These are phyloP conservation scores for Sander lucioperca DNA, from an alignment of 2,113 vertebrate species.

Conservation along the genomic window DNA sequence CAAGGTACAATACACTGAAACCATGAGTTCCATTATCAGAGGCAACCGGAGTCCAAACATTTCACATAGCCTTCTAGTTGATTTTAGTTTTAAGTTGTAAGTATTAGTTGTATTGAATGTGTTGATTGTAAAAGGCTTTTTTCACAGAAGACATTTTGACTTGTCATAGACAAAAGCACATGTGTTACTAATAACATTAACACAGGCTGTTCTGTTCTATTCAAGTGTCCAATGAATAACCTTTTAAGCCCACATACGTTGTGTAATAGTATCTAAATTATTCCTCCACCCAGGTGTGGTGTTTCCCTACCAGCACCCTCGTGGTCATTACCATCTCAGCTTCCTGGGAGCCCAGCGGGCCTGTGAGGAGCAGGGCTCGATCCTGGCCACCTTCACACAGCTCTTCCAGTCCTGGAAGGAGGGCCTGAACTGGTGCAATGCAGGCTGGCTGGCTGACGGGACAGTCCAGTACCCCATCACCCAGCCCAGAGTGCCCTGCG, in stretches of 20 bases:
- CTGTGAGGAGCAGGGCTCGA: constrained; percentile 87
- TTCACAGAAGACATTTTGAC: neutral
- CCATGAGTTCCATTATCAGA: neutral
- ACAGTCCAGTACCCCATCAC: constrained; percentile 91
- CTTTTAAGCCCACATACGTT: neutral
- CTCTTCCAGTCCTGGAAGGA: constrained; percentile 91
- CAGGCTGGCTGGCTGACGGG: constrained; percentile 91
- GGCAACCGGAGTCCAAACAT: neutral
- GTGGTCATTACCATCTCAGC: constrained; percentile 88
- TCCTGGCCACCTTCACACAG: constrained; percentile 89
- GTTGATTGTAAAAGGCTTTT: neutral
- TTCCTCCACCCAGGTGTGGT: constrained; percentile 85
- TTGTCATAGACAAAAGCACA: neutral
- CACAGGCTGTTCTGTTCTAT: neutral
- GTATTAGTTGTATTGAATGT: neutral
- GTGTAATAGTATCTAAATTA: neutral
- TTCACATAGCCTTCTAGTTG: neutral
- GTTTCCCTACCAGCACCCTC: constrained; percentile 90
- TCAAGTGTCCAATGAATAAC: neutral
- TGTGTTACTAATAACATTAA: neutral
- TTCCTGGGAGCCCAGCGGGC: constrained; percentile 85
- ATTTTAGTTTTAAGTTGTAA: neutral
- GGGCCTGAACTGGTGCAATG: constrained; percentile 93
- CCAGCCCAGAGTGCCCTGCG: constrained; percentile 84
- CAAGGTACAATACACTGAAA: constrained; percentile 77